phyloP scores from a whole-genome alignment of 2,888 invertebrate species.

The Celastrina argiolus region DNA sequence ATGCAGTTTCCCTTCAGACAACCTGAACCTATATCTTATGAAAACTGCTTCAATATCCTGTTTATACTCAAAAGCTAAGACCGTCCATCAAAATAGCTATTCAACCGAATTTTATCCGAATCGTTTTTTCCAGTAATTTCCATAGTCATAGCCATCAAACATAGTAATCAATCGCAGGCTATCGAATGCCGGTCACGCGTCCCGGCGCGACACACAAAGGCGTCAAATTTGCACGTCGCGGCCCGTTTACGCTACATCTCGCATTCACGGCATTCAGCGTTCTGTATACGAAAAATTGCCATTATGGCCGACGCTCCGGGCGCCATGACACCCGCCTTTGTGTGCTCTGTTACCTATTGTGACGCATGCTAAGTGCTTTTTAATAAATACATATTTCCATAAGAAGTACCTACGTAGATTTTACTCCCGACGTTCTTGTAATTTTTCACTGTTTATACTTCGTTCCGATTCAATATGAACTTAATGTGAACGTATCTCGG shows the following conservation, averaged over 20 bases:
- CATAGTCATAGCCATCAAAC: slow-evolving; percentile 32
- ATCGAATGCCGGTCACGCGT: slow-evolving; percentile 64
- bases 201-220: slow-evolving; percentile 62
- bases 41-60: too few relatives aligned
- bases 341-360: slow-evolving; percentile 31
- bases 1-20: too few relatives aligned
- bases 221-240: slow-evolving; percentile 75
- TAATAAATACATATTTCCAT: slow-evolving; percentile 23
- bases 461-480: too few relatives aligned
- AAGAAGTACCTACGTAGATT: neutral
- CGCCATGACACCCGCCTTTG: slow-evolving; percentile 52
- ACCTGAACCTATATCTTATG: too few relatives aligned
- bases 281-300: slow-evolving; percentile 73
- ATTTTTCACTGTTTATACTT: too few relatives aligned
- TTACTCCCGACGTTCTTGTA: too few relatives aligned
- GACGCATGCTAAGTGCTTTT: slow-evolving; percentile 23
- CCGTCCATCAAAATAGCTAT: neutral
- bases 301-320: slow-evolving; percentile 54
- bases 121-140: slow-evolving; percentile 18
- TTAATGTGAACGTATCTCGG: too few relatives aligned
- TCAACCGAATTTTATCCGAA: neutral
- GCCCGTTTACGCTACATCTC: slow-evolving; percentile 71
- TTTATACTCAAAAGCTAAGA: neutral
- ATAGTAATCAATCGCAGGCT: slow-evolving; percentile 34
- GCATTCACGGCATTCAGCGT: slow-evolving; percentile 65